Percentiles rank a stretch among this genome's conserved stretches.
Evolutionary conservation across 2,113 vertebrate genomes (phyloP).

Genomic region (Nannospalax galili): DNA sequence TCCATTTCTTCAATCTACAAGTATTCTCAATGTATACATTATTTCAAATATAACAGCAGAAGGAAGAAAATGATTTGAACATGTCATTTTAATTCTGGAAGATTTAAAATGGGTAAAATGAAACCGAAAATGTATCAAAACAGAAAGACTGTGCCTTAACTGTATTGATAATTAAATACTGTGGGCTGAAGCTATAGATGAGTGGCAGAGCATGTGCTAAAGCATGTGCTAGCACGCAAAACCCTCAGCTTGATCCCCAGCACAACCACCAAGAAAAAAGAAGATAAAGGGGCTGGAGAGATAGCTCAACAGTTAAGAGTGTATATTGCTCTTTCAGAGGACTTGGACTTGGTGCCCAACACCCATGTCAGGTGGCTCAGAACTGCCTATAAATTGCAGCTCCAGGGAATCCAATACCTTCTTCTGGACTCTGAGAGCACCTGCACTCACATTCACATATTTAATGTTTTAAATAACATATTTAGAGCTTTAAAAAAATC

Average conservation of each 20-base stretch:
- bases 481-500: no score
- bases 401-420: background rate
- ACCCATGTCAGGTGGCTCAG: background rate
- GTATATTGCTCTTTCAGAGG: background rate
- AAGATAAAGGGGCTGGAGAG: background rate
- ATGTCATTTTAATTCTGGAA: constrained; percentile 43
- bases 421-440: background rate
- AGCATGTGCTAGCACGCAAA: background rate
- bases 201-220: background rate
- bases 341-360: background rate
- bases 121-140: constrained; percentile 42
- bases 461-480: no score
- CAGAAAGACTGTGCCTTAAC: background rate
- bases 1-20: background rate
- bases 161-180: background rate
- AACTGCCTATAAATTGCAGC: background rate
- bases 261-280: background rate
- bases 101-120: constrained; percentile 40
- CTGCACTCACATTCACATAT: background rate
- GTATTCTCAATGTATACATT: background rate
- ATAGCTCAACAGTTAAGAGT: background rate
- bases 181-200: background rate
- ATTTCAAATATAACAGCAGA: constrained; percentile 39
- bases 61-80: constrained; percentile 51
- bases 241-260: background rate